Evolutionary conservation across 2,888 invertebrate genomes (phyloP), one percentile per base, ranked within the genome.

Genomic region (Nowickia ferox): DNA sequence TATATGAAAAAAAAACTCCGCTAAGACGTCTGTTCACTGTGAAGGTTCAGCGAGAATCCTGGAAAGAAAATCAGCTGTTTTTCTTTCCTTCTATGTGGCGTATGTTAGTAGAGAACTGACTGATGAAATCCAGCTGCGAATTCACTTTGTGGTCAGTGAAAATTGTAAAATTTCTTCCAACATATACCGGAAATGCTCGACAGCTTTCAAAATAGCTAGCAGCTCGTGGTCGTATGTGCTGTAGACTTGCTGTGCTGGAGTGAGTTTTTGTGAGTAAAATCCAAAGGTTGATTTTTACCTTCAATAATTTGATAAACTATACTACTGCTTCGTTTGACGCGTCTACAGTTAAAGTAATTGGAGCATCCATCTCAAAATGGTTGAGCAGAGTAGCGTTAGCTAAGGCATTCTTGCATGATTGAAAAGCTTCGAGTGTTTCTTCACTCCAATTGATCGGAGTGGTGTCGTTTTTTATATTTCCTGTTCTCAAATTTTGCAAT

Each of bases 201-300:
- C 71, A 5, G 65, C 84, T 51, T 81, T 10, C 42, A 57, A 84
- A 19, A 87, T 65, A 0, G 84, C 84, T 22, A 61, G 22, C 13
- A 87, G 11, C 38, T 87, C 81, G 4, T 84, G 66, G 55, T 81
- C 84, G 44, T 85, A n/a, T n/a, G n/a, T n/a, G n/a, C n/a, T n/a
- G n/a, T n/a, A n/a, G n/a, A n/a, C n/a, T n/a, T n/a, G n/a, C 84
- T n/a, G 83, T 68, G 53, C 69, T 82, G 63, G 40, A 5, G 53
- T 89, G 1, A 93, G 85, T 61, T 91, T 92, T 59, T 87, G 87
- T 3, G 92, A 92, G 78, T 91, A 22, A 22, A 22, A 22, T 2
- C 22, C 22, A 22, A 22, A 2, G 22, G 22, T 22, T 22, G 22
- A 22, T 2, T 22, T 22, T 22, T 1, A 22, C 22, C 22, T 22